phyloP scores from a whole-genome alignment of 2,113 vertebrate genomes.

The Rattus norvegicus region GRCr8 NC_086027.1:70190001-70190500 shows the following conservation, averaged over 20 bases:
- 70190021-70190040: background rate
- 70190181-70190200: constrained; percentile 43
- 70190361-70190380: constrained; percentile 8
- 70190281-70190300: constrained; percentile 37
- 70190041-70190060: background rate
- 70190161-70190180: constrained; percentile 44
- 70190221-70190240: constrained; percentile 32
- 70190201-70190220: background rate
- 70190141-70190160: constrained; percentile 47
- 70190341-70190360: background rate
- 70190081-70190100: constrained; percentile 52
- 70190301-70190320: constrained; percentile 40
- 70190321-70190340: background rate
- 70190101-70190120: constrained; percentile 63
- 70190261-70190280: constrained; percentile 44
- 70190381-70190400: background rate
- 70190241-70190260: constrained; percentile 47
- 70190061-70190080: constrained; percentile 38
- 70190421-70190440: background rate
- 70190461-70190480: constrained; percentile 45
- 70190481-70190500: constrained; percentile 17
- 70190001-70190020: background rate
- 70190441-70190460: background rate
- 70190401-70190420: background rate
- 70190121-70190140: constrained; percentile 32